phyloP scores from a whole-genome alignment of 2,888 invertebrate species.

The Hydraecia micacea region DNA sequence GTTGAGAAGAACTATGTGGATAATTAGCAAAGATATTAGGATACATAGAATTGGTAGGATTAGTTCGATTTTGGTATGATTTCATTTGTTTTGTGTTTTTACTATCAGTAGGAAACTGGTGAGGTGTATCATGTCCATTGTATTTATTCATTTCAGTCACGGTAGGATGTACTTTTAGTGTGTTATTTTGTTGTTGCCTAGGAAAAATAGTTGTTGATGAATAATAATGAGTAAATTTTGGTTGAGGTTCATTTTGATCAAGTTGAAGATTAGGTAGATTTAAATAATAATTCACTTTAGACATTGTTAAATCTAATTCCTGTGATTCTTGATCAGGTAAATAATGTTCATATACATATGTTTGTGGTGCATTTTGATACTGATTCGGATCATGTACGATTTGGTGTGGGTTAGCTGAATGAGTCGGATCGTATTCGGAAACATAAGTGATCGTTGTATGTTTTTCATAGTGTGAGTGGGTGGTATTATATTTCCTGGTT shows the following conservation, averaged over 20 bases:
- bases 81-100: not conserved
- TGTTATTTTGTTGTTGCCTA: not conserved
- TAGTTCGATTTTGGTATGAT: not conserved
- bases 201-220: not conserved
- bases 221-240: not conserved
- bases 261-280: conserved; percentile 8
- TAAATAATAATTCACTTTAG: conserved; percentile 25
- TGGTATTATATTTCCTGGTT: conserved; percentile 16
- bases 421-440: conserved; percentile 1
- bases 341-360: not conserved
- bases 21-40: not conserved
- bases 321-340: conserved; percentile 8
- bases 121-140: not conserved
- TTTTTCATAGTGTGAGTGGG: conserved; percentile 18
- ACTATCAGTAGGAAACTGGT: not conserved
- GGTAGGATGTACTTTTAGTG: not conserved
- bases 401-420: not conserved
- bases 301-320: conserved; percentile 5
- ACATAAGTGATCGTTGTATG: conserved; percentile 6
- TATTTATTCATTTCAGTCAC: not conserved
- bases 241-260: not conserved
- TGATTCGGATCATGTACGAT: not conserved
- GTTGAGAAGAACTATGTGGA: not conserved
- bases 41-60: not conserved
- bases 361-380: not conserved